phyloP scores from a whole-genome alignment of 2,113 vertebrate genomes.

The Xenopus laevis region DNA sequence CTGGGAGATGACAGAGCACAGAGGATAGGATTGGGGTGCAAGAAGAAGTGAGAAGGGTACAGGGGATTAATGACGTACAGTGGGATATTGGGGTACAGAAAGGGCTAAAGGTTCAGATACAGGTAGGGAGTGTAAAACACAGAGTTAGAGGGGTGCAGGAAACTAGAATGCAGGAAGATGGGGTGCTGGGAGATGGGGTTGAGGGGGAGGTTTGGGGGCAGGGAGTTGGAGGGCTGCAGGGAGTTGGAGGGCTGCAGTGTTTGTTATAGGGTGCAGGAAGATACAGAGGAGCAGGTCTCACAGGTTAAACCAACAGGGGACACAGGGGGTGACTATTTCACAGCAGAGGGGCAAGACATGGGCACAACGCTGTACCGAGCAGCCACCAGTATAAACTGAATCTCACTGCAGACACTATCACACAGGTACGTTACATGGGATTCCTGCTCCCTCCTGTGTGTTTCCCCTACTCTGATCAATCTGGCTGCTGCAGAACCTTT shows the following conservation, averaged over 20 bases:
- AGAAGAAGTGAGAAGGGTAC: slow-evolving; percentile 24
- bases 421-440: slow-evolving; percentile 20
- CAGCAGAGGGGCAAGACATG: neutral
- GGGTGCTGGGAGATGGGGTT: neutral
- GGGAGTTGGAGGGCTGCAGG: neutral
- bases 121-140: neutral
- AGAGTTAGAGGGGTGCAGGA: neutral
- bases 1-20: neutral
- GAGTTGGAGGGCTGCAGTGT: neutral
- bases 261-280: neutral
- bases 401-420: slow-evolving; percentile 3
- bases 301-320: neutral
- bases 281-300: neutral
- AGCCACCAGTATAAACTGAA: neutral
- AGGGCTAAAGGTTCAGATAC: too few relatives aligned
- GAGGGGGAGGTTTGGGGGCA: neutral
- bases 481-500: too few relatives aligned
- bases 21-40: neutral
- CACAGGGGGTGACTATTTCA: neutral
- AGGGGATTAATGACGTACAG: neutral
- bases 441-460: too few relatives aligned
- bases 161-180: too few relatives aligned
- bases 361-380: neutral
- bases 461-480: too few relatives aligned
- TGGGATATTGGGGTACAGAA: too few relatives aligned